Evolutionary conservation across 2,888 invertebrate species (phyloP), one percentile per base, ranked within the genome.

Genomic region (Napeogenes sylphis): DNA sequence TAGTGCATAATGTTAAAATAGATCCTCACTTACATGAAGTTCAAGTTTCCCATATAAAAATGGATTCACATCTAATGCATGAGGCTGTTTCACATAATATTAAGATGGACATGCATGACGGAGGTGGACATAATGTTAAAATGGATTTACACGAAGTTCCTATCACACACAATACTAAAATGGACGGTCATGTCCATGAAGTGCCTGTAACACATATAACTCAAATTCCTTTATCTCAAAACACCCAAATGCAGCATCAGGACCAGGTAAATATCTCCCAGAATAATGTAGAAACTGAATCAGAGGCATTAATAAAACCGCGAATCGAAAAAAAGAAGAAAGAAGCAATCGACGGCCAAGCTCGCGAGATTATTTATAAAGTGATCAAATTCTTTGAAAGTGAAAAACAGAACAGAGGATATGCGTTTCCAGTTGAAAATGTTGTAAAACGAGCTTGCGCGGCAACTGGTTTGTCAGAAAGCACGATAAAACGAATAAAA

Each of bases 351-450:
- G 90, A 90, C 62, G 87, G 88, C 0, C 90, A 90, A 72, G 90
- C 90, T 10, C 79, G 89, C 45, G 90, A 90, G 70, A 84, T 90
- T 0, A 90, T 90, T 59, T 90, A 81, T 68, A 85, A 87, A 75
- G 90, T 90, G 21, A 89, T 90, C 21, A 89, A 88, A 70, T 90
- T 90, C 70, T 90, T 90, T 69, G 90, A 90, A 68, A 89, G 88
- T 63, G 90, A 90, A 79, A 90, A 90, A 81, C 85, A 85, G 68
- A 90, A 87, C 30, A 81, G 88, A 70, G 89, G 89, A 47, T 90
- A 90, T 65, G 83, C 88, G 1, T 89, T 84, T 70, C 89, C 90
- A 0, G 90, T 90, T 0, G 89, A 90, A 68, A 89, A 90, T 65
- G 90, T 90, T 2, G 85, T 90, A 0, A 90, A 90, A 70, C 72